A percentile compares a stretch with the other conserved stretches of the same genome.
Conservation (phyloP, 1,140 invertebrate genomes). For the Euglossa dilemma region DNA sequence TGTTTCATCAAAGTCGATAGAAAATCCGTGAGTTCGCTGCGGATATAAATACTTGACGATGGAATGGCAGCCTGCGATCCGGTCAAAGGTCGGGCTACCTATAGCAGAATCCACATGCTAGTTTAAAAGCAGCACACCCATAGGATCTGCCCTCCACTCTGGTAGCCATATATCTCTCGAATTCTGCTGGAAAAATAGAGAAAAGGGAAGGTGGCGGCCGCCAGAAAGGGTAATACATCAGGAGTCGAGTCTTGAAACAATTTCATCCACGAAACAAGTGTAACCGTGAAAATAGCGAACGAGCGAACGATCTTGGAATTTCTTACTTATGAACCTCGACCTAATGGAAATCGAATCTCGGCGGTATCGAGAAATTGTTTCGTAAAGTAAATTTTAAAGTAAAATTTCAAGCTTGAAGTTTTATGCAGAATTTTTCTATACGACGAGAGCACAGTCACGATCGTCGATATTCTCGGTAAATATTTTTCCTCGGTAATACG, state of each 20-base stretch:
- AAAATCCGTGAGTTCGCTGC: background rate
- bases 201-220: background rate
- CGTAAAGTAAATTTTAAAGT: no score
- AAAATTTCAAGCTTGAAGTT: no score
- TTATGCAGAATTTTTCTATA: background rate
- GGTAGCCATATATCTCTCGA: conserved; percentile 21
- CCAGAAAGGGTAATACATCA: conserved; percentile 39
- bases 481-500: no score
- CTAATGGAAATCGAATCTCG: no score
- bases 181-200: conserved; percentile 26
- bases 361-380: no score
- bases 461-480: no score
- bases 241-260: conserved; percentile 34
- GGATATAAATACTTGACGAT: background rate
- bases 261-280: conserved; percentile 14
- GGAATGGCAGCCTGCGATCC: background rate
- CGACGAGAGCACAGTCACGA: no score
- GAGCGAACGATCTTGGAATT: background rate
- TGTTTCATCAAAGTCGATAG: background rate
- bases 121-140: conserved; percentile 25
- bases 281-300: background rate
- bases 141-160: background rate
- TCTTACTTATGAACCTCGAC: background rate
- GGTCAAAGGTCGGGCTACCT: conserved; percentile 7
- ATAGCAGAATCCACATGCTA: background rate